Evolutionary conservation across 2,888 invertebrate species (phyloP), one percentile per base, ranked within the genome.

Genomic region (Phortica okadai): DNA sequence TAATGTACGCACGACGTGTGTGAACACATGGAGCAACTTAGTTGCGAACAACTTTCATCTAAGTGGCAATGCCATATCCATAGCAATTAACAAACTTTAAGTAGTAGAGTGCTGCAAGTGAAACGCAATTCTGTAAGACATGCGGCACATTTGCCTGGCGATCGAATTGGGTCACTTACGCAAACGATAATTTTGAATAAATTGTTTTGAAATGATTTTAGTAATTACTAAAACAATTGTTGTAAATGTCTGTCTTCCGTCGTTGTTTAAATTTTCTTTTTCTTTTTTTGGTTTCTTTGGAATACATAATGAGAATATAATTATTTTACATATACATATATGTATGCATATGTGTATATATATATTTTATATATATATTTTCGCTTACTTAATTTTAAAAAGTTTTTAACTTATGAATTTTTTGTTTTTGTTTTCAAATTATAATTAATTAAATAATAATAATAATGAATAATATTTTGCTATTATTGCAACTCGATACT

Each of bases 381-480:
- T 74, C n/a, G 2, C 45, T 62, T 45, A 80, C 78, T 83, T 84
- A 87, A 85, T 87, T 86, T 33, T 86, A 83, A 75, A 83, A 85
- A 87, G 86, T 88, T 87, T 81, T 64, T 45, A 85, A 85, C 88
- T 85, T 88, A 83, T 76, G 77, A 79, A 82, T 84, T 78, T 81
- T 78, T 8, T 50, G 4, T 50, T 14, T 50, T 11, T 50, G 50
- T 50, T 50, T 50, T 50, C 50, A 50, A 11, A 8, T 50, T 50
- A 14, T 11, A 14, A 14, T 50, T 50, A 50, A 50, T 50, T 14
- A 50, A 50, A 73, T 67, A 66, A 66, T 77, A 79, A 80, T 81
- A 79, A 81, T 81, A 77, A 81, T 81, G 78, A 83, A 88, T 88
- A 85, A 87, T 86, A 89, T 86, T 88, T 87, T 87, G 85, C 85